Conservation (phyloP, 2,113 vertebrate genomes). For the Sakesphorus luctuosus region DNA sequence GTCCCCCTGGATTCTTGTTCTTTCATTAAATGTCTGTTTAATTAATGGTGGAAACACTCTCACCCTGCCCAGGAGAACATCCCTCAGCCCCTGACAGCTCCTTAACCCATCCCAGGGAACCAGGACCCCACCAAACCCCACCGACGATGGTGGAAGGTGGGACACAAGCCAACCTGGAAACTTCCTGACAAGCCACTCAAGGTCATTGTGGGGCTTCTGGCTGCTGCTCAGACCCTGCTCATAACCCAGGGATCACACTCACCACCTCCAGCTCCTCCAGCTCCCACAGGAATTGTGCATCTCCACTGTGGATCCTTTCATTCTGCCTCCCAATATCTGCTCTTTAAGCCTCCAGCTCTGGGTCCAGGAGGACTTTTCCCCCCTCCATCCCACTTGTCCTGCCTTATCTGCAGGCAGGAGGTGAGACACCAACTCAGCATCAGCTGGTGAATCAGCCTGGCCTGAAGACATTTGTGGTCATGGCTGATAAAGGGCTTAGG, state of each 20-base stretch:
- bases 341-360: neutral
- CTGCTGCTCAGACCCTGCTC: no score
- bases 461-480: neutral
- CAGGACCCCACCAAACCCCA: no score
- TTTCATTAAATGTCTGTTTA: neutral
- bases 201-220: no score
- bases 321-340: neutral
- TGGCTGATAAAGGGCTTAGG: neutral
- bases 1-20: neutral
- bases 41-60: neutral
- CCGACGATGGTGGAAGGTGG: no score
- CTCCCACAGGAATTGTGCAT: neutral
- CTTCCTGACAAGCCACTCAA: no score
- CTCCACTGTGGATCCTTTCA: fast-evolving
- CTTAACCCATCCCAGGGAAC: no score
- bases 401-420: neutral
- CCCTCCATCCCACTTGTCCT: neutral
- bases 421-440: neutral
- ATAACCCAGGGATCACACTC: no score
- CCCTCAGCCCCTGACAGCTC: no score
- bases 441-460: neutral
- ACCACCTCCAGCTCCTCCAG: no score
- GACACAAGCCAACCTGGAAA: no score
- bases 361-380: neutral
- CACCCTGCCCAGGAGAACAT: no score